Evolutionary conservation across 2,888 invertebrate genomes (phyloP).

Genomic region (Drosophila meridiana): DNA sequence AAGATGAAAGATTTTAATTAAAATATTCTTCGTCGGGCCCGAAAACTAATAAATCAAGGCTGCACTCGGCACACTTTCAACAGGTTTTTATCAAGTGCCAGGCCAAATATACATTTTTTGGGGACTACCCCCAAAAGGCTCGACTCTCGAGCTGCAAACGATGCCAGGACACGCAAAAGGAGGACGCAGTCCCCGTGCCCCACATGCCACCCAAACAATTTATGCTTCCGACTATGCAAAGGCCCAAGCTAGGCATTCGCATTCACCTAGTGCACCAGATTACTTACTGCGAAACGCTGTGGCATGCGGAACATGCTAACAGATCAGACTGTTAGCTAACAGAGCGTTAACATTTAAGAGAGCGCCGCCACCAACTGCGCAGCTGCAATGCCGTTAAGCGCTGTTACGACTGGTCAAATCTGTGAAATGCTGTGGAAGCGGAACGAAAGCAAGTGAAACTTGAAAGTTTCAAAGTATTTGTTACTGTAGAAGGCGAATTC

Average conservation of each 20-base stretch:
- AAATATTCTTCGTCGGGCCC: slow-evolving; percentile 59
- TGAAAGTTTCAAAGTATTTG: background rate
- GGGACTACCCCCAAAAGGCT: slow-evolving; percentile 5
- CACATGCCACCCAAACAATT: slow-evolving; percentile 29
- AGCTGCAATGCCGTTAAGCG: slow-evolving; percentile 45
- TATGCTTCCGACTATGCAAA: slow-evolving; percentile 48
- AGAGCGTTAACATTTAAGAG: slow-evolving; percentile 71
- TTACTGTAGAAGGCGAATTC: background rate
- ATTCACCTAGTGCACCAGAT: slow-evolving; percentile 57
- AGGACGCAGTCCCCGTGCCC: slow-evolving; percentile 20
- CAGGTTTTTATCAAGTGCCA: slow-evolving; percentile 69
- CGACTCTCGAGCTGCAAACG: slow-evolving; percentile 14
- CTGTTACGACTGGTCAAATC: background rate
- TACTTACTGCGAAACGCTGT: slow-evolving; percentile 27
- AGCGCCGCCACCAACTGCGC: slow-evolving; percentile 39
- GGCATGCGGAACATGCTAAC: slow-evolving; percentile 40
- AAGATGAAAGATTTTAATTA: slow-evolving; percentile 70
- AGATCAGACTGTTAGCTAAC: slow-evolving; percentile 30
- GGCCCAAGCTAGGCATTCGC: slow-evolving; percentile 51
- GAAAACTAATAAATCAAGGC: slow-evolving; percentile 68
- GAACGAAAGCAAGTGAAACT: slow-evolving; percentile 15
- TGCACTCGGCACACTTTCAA: slow-evolving; percentile 62
- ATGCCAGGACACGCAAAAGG: slow-evolving; percentile 35
- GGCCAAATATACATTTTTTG: slow-evolving; percentile 37
- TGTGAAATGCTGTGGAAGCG: slow-evolving; percentile 28